phyloP scores from a whole-genome alignment of 2,888 invertebrate species.

The Drosophila emarginata region DNA sequence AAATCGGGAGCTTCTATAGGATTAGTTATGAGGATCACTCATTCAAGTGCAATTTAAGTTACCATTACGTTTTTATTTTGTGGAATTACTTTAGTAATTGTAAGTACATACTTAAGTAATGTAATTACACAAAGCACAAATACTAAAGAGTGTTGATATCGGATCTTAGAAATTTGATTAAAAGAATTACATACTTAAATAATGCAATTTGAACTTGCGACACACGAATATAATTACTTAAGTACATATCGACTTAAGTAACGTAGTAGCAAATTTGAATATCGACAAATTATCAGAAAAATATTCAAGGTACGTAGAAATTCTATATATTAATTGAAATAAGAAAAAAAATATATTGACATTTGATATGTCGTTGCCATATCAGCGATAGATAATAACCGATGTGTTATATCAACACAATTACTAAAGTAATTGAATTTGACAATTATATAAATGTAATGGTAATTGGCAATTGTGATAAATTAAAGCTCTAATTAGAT shows the following conservation, averaged over 20 bases:
- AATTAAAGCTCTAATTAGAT: slow-evolving; percentile 23
- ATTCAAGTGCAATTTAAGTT: background rate
- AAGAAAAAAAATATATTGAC: background rate
- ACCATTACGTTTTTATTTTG: background rate
- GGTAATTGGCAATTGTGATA: slow-evolving; percentile 4
- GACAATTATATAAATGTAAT: background rate
- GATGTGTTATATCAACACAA: background rate
- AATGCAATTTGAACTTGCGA: background rate
- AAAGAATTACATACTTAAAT: slow-evolving; percentile 1
- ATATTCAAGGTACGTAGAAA: background rate
- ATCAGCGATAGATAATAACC: background rate
- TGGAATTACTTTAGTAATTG: slow-evolving; percentile 5
- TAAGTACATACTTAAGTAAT: slow-evolving; percentile 3
- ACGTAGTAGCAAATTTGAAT: background rate
- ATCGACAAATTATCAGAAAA: background rate
- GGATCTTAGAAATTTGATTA: slow-evolving; percentile 1
- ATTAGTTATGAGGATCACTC: background rate
- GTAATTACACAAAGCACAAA: background rate
- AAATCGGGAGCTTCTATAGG: background rate
- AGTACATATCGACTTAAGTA: slow-evolving; percentile 1
- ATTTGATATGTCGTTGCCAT: slow-evolving; percentile 1
- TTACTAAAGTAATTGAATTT: background rate
- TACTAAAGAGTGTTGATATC: slow-evolving; percentile 2
- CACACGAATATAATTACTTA: slow-evolving; percentile 3
- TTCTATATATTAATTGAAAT: background rate